Evolutionary conservation across 2,888 invertebrate genomes (phyloP).

Genomic region (Aplocera efformata): DNA sequence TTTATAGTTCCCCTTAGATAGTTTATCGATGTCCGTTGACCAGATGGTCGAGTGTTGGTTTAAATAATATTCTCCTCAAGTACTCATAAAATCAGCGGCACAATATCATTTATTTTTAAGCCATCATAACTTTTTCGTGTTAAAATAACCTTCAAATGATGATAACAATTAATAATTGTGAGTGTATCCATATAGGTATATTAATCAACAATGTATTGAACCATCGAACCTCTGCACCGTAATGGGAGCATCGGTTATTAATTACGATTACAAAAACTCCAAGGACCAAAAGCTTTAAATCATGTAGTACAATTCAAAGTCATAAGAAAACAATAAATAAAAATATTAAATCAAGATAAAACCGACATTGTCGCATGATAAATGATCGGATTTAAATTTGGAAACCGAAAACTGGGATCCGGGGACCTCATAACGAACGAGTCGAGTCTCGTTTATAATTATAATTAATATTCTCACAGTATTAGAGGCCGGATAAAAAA

Average conservation of each 20-base stretch:
- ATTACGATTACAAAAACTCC: constrained; percentile 14
- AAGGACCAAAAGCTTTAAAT: constrained; percentile 37
- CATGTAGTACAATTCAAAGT: constrained; percentile 31
- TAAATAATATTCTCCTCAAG: too few relatives aligned
- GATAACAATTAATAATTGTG: too few relatives aligned
- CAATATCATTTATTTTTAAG: too few relatives aligned
- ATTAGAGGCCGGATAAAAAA: constrained; percentile 73
- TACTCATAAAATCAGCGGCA: too few relatives aligned
- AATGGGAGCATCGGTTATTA: constrained; percentile 14
- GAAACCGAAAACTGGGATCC: constrained; percentile 64
- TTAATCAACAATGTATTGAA: too few relatives aligned
- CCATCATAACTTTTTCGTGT: too few relatives aligned
- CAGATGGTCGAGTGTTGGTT: too few relatives aligned
- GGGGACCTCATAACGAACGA: constrained; percentile 66
- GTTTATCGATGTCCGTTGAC: too few relatives aligned
- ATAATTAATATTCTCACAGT: constrained; percentile 80
- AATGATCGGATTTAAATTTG: constrained; percentile 77
- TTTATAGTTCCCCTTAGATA: too few relatives aligned
- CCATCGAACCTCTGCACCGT: constrained; percentile 2
- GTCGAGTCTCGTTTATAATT: constrained; percentile 77
- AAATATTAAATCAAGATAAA: constrained; percentile 64
- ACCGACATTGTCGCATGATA: constrained; percentile 77
- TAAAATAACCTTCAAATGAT: too few relatives aligned
- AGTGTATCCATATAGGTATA: too few relatives aligned
- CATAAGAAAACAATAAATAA: constrained; percentile 35